Percentiles rank a stretch among this genome's conserved stretches.
Evolutionary conservation across 2,113 vertebrate species (phyloP).

Genomic region (Phoenicopterus ruber): DNA sequence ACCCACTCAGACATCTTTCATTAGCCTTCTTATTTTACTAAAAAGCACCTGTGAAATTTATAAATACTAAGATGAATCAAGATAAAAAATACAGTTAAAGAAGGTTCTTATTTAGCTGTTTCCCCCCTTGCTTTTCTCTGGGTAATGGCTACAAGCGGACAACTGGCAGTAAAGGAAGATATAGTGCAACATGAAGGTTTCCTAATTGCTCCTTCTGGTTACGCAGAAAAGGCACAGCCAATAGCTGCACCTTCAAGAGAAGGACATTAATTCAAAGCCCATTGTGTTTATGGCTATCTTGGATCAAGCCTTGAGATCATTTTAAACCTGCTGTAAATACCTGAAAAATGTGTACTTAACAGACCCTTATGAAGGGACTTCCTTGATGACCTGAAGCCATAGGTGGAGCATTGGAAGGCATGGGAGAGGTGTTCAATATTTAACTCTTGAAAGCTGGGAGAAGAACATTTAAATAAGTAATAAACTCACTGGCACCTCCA

Average conservation of each 20-base stretch:
- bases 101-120: constrained; percentile 38
- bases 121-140: background rate
- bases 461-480: constrained; percentile 50
- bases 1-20: constrained; percentile 51
- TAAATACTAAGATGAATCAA: constrained; percentile 46
- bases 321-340: constrained; percentile 3
- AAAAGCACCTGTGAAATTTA: constrained; percentile 38
- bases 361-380: background rate
- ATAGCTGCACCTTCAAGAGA: background rate
- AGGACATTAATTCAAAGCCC: background rate
- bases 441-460: background rate
- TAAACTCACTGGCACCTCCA: background rate
- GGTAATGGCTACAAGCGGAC: background rate
- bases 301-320: background rate
- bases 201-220: constrained; percentile 17
- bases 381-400: background rate
- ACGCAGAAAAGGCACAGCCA: background rate
- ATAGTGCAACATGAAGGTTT: background rate
- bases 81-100: constrained; percentile 46
- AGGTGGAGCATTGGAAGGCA: background rate
- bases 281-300: background rate
- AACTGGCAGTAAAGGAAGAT: background rate
- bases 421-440: background rate
- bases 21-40: constrained; percentile 58
- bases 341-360: constrained; percentile 1